phyloP scores from a whole-genome alignment of 2,888 invertebrate species.

The Platycheirus rosarum region DNA sequence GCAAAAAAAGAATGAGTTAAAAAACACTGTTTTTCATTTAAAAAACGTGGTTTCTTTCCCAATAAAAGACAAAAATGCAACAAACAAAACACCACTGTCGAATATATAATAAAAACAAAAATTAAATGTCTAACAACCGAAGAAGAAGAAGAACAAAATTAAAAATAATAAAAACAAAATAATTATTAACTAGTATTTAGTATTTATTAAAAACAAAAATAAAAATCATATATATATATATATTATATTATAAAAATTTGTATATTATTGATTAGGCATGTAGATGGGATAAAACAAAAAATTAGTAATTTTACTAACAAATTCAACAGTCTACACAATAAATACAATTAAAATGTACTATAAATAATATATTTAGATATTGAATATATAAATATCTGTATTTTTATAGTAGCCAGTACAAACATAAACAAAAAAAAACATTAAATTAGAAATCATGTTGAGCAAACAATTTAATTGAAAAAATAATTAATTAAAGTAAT shows the following conservation, averaged over 20 bases:
- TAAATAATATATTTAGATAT: slow-evolving; percentile 64
- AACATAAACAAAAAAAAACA: slow-evolving; percentile 56
- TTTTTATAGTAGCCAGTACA: slow-evolving; percentile 75
- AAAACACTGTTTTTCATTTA: not conserved
- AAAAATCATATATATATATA: slow-evolving; percentile 31
- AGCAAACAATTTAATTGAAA: slow-evolving; percentile 21
- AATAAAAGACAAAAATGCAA: slow-evolving; percentile 26
- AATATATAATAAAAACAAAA: slow-evolving; percentile 41
- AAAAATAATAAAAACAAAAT: slow-evolving; percentile 43
- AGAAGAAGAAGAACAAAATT: slow-evolving; percentile 61
- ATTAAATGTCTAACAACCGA: slow-evolving; percentile 39
- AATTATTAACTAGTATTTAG: slow-evolving; percentile 61
- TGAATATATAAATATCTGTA: slow-evolving; percentile 75
- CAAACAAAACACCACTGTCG: slow-evolving; percentile 58
- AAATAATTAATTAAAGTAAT: slow-evolving; percentile 33
- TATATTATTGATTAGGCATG: slow-evolving; percentile 53
- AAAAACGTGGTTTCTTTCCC: slow-evolving; percentile 59
- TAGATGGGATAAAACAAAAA: slow-evolving; percentile 50
- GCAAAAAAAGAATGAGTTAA: slow-evolving; percentile 2
- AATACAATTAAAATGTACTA: slow-evolving; percentile 50
- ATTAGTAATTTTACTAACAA: slow-evolving; percentile 35
- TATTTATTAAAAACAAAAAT: slow-evolving; percentile 66
- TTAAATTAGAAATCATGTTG: slow-evolving; percentile 28
- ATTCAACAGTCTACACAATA: slow-evolving; percentile 43
- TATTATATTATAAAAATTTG: slow-evolving; percentile 8